A percentile compares a stretch with the other conserved stretches of the same genome.
Conservation (phyloP, 1,140 invertebrate species). For the Aethina tumida region DNA sequence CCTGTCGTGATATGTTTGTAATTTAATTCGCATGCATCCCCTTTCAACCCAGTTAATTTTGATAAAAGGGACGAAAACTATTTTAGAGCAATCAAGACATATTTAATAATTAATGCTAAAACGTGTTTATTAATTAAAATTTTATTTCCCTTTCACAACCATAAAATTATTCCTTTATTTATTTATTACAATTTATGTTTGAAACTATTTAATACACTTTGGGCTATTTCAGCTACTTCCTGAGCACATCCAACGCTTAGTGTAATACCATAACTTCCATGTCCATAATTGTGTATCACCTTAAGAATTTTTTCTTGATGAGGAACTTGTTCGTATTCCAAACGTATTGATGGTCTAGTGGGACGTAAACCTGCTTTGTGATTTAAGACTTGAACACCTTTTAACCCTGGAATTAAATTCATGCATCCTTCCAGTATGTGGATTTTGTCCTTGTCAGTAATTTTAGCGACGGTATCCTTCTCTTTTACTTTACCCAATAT, state of each 20-base stretch:
- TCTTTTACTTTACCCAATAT: conserved; percentile 69
- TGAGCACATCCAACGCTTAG: conserved; percentile 72
- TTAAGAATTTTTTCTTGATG: conserved; percentile 25
- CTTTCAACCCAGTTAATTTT: too few relatives aligned
- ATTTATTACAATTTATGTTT: too few relatives aligned
- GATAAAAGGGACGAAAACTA: too few relatives aligned
- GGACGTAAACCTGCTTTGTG: conserved; percentile 69
- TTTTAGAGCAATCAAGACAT: too few relatives aligned
- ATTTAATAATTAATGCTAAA: too few relatives aligned
- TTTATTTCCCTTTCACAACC: too few relatives aligned
- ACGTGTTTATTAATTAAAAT: too few relatives aligned
- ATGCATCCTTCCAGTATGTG: too few relatives aligned
- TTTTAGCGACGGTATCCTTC: conserved; percentile 45
- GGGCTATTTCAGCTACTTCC: conserved; percentile 47
- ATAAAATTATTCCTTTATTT: too few relatives aligned
- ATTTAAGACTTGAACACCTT: conserved; percentile 37
- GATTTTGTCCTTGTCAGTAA: conserved; percentile 45
- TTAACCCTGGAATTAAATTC: conserved; percentile 29
- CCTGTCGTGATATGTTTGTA: too few relatives aligned
- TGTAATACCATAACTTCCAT: conserved; percentile 81
- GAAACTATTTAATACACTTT: too few relatives aligned
- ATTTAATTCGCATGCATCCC: too few relatives aligned
- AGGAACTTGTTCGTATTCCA: conserved; percentile 54
- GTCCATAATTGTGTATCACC: conserved; percentile 86
- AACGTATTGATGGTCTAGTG: conserved; percentile 48